Evolutionary conservation across 2,888 invertebrate species (phyloP).

Genomic region (Allolobophora icterica): DNA sequence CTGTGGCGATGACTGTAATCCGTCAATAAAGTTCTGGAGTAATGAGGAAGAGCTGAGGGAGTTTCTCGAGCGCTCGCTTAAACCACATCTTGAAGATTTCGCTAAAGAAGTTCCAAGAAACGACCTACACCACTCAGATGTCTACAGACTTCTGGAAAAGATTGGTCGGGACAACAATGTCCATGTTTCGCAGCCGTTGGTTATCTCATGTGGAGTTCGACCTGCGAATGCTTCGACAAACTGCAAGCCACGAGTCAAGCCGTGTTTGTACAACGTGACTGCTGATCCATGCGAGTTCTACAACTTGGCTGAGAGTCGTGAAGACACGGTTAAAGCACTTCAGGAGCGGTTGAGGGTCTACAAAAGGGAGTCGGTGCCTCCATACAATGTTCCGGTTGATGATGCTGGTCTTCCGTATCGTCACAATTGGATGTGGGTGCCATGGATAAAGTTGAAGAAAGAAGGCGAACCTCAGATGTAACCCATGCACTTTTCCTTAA

Average conservation of each 20-base stretch:
- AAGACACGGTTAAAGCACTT: slow-evolving; percentile 37
- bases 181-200: neutral
- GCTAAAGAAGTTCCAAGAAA: neutral
- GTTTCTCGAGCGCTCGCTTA: neutral
- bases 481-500: neutral
- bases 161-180: neutral
- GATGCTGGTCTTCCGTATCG: slow-evolving; percentile 76
- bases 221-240: slow-evolving; percentile 59
- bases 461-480: neutral
- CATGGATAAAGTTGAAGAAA: slow-evolving; percentile 61
- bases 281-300: slow-evolving; percentile 85
- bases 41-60: neutral
- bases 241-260: slow-evolving; percentile 74
- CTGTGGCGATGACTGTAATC: neutral
- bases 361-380: slow-evolving; percentile 76
- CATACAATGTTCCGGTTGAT: slow-evolving; percentile 77
- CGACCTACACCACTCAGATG: neutral
- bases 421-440: slow-evolving; percentile 78
- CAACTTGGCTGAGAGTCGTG: slow-evolving; percentile 68
- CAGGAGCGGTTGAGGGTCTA: slow-evolving; percentile 56
- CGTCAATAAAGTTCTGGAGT: neutral
- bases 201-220: slow-evolving; percentile 42
- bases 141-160: neutral
- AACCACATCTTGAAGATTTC: neutral
- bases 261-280: slow-evolving; percentile 82